A percentile compares a stretch with the other conserved stretches of the same genome.
Conservation (phyloP, 2,797 vertebrate species). For the Sebastiscus albofasciatus region DNA sequence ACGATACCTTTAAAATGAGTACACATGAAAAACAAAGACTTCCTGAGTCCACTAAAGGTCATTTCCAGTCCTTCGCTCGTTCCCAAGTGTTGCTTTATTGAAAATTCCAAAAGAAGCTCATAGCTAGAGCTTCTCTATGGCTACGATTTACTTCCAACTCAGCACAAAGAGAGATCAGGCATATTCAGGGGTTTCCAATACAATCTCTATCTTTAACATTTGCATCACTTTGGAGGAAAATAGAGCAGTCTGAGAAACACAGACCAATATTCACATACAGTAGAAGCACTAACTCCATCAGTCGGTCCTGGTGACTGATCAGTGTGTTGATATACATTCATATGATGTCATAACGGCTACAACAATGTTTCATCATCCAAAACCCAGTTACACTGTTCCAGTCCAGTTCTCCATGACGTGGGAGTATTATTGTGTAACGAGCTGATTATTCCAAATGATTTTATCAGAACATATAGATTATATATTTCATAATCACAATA, state of each 20-base stretch:
- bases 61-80: not conserved
- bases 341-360: not conserved
- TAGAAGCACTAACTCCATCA: not conserved
- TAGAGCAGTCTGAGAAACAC: not conserved
- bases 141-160: not conserved
- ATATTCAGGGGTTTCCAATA: not conserved
- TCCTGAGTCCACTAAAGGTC: not conserved
- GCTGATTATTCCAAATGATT: too few species aligned
- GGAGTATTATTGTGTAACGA: too few species aligned
- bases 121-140: not conserved
- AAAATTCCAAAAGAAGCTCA: not conserved
- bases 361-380: not conserved
- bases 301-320: not conserved
- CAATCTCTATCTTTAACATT: not conserved
- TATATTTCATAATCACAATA: too few species aligned
- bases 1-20: not conserved
- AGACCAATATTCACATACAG: not conserved
- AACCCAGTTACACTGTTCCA: not conserved
- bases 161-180: not conserved
- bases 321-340: not conserved
- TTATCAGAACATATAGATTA: too few species aligned
- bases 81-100: not conserved
- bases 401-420: too few species aligned
- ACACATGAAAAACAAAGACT: not conserved
- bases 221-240: not conserved